Evolutionary conservation across 2,113 vertebrate genomes (phyloP), one percentile per base, ranked within the genome.

Genomic region (Clinocottus analis): DNA sequence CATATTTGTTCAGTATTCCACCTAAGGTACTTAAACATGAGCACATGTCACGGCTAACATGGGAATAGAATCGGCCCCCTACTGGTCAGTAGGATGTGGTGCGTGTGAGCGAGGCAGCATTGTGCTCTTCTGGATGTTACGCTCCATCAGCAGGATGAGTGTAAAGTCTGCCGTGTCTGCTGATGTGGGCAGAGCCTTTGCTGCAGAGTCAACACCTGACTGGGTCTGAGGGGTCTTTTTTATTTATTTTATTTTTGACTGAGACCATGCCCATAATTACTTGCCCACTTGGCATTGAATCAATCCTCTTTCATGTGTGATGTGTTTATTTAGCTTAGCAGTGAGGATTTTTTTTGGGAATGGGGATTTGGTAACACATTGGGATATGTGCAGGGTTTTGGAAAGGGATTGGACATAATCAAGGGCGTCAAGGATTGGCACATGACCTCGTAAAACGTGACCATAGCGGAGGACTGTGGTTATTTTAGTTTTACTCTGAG

Each of bases 281-380:
- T 90, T 79, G 56, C 80, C 87, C 84, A 89, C 72, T 86, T 93
- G 90, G 91, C 85, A 84, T 17, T 56, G 67, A 87, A 85, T 90
- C 89, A 91, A 85, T 87, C 86, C 85, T 88, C 88, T 90, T 89
- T 88, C 72, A 82, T 91, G 84, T 92, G 85, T 75, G 59, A 85
- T 87, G 87, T 88, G 85, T 91, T 91, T 90, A 87, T 93, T 92
- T 88, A 87, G 88, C 85, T 88, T 85, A 87, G 85, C 63, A 76
- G 67, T 82, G 83, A 78, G 84, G 85, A 61, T 83, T 90, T 82
- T 80, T 51, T 27, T 14, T 25, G 51, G 51, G 51, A 5, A 25
- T 17, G 23, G 39, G 21, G 82, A 88, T 90, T 92, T 89, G 87
- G 84, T 87, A 80, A 87, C 75, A 62, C 75, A 81, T 82, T 85